Evolutionary conservation across 2,797 vertebrate species (phyloP).

Genomic region (Myoxocephalus aenaeus): DNA sequence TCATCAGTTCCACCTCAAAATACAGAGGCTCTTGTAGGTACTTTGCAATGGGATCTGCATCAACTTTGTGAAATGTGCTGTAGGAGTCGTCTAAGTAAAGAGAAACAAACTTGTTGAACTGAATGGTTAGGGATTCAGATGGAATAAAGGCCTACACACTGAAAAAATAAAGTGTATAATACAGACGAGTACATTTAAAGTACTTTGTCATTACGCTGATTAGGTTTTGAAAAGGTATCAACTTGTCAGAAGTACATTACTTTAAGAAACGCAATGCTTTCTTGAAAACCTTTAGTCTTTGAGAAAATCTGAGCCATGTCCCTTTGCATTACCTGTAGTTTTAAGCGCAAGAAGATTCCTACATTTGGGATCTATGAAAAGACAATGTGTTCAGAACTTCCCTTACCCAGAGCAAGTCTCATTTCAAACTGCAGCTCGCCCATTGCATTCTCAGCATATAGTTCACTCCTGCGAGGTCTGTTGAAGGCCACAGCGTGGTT

Average conservation of each 20-base stretch:
- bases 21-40: conserved; percentile 72
- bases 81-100: conserved; percentile 68
- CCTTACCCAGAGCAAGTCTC: conserved; percentile 71
- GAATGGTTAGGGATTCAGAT: not conserved
- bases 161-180: no score
- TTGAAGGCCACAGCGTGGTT: conserved; percentile 56
- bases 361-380: not conserved
- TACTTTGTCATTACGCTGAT: conserved; percentile 7
- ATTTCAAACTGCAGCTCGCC: conserved; percentile 66
- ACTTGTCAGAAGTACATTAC: conserved; percentile 3
- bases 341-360: not conserved
- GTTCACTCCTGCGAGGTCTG: conserved; percentile 59
- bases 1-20: conserved; percentile 76
- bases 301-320: not conserved
- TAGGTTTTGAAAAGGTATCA: not conserved
- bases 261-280: not conserved
- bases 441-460: conserved; percentile 58
- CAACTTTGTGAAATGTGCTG: conserved; percentile 45
- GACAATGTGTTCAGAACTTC: not conserved
- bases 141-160: not conserved
- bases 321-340: not conserved
- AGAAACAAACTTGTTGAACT: not conserved
- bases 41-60: conserved; percentile 66
- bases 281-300: no score
- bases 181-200: no score